Base-by-base conservation (phyloP, 1,140 invertebrate genomes). In the Ceratosolen solmsi region DNA sequence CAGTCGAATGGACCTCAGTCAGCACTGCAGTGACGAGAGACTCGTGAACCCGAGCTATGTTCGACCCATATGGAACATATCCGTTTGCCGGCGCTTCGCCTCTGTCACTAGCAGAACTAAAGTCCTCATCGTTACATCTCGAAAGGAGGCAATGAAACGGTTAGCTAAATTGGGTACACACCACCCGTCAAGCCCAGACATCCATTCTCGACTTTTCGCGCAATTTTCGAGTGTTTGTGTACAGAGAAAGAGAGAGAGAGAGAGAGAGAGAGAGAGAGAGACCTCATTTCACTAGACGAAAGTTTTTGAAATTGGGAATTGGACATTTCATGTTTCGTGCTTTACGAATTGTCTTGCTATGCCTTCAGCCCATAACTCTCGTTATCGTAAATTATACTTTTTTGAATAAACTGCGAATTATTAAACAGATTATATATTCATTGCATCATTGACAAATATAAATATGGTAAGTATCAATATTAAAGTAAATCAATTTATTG, bases 91-190 rank as follows among this genome's bases (percentile, higher is more conserved):
- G 49, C 25, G 36, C 41, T n/a, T 36, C 4, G 27, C 33, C 33
- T 80, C 56, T 87, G 88, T 88, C 88, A 87, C 68, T 54, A 41
- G 56, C 88, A 89, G 87, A 20, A 25, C 15, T 54, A 15, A 22
- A 54, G 46, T 36, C 85, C 84, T 79, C 84, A 84, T 87, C 86
- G 87, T 89, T 89, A 89, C 87, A 85, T 88, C 87, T 88, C 87
- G 84, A 89, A 89, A 88, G 86, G 87, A 84, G 87, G 86, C 87
- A 87, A 89, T 89, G 87, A 88, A 89, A 89, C 85, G 86, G 88
- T 89, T 88, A 89, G 88, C 88, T 87, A 89, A 89, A 89, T 89
- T 88, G 87, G 41, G 87, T 88, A 87, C 86, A 46, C 73, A 27
- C 65, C 25, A 56, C 46, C 72, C 41, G 79, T 75, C 72, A 70